These are phyloP conservation scores for Tursiops truncatus DNA, from an alignment of 2,113 vertebrate genomes.

Conservation along the genomic window DNA sequence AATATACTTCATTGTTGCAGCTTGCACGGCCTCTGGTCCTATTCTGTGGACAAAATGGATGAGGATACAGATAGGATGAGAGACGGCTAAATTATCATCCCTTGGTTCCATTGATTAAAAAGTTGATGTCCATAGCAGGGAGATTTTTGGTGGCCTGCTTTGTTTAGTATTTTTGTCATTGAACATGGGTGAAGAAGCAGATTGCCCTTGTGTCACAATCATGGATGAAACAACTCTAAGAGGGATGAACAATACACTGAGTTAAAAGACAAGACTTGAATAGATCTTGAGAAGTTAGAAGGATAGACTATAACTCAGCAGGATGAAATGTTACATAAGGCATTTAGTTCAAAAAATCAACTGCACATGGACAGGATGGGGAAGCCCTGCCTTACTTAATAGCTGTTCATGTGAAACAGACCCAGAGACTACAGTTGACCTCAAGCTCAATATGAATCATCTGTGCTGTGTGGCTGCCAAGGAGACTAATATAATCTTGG, in stretches of 20 bases:
- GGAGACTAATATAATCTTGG: conserved; percentile 70
- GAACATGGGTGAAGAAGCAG: neutral
- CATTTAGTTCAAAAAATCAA: conserved; percentile 68
- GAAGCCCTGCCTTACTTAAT: conserved; percentile 75
- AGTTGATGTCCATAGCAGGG: neutral
- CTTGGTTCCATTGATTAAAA: neutral
- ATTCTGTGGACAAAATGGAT: neutral
- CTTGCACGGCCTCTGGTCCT: neutral
- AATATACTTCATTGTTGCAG: neutral
- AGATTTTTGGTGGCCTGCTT: neutral
- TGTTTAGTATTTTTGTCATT: neutral
- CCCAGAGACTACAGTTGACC: conserved; percentile 76
- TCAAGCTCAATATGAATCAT: conserved; percentile 76
- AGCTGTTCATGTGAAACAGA: conserved; percentile 77
- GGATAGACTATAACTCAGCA: conserved; percentile 22
- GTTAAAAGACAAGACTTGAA: conserved; percentile 8
- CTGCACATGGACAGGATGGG: conserved; percentile 73
- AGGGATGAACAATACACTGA: neutral
- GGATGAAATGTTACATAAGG: conserved; percentile 73
- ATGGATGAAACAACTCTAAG: neutral
- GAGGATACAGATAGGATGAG: neutral
- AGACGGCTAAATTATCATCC: neutral
- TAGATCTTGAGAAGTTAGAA: conserved; percentile 27
- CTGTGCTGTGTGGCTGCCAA: conserved; percentile 71
- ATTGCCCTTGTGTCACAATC: neutral